Evolutionary conservation across 2,888 invertebrate species (phyloP), one percentile per base, ranked within the genome.

Genomic region (Helicoverpa assulta): DNA sequence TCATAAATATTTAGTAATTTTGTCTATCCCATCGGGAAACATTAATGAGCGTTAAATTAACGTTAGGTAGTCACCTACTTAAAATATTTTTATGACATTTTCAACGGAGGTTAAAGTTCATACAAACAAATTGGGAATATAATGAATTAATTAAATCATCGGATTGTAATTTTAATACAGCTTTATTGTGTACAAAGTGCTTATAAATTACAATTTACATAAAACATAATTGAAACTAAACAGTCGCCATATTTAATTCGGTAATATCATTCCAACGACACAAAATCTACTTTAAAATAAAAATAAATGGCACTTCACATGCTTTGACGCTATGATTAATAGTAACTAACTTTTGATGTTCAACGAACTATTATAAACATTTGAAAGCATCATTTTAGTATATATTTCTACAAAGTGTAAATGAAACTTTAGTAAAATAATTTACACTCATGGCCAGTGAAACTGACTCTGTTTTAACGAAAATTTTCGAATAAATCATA

Each of bases 351-450:
- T 60, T 53, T 47, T 60, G 19, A 54, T 60, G 56, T 65, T 61
- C 3, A 60, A 26, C 43, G 37, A 60, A 67, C 61, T 40, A 43
- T 7, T 29, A 50, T 8, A 61, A 74, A 62, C 29, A 50, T 52
- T 10, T 50, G 19, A 33, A 50, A 29, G 52, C 47, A n/a, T 55
- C 58, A 43, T 33, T 37, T 53, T 33, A 57, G 65, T 33, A 78
- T 78, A n/a, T 14, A 60, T 59, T 59, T 72, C 66, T 18, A 47
- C n/a, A 52, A 59, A 53, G 33, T 60, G 19, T 19, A 50, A 60
- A 73, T 52, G 19, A 59, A 73, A 66, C 50, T 67, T 67, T 50
- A 55, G 16, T 21, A 73, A 78, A 78, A 50, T 73, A 51, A 33
- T 67, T 55, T 47, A n/a, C 47, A 47, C 43, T 43, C 16, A 0